Conservation (phyloP, 2,888 invertebrate species). For the Drosophila mercatorum region DNA sequence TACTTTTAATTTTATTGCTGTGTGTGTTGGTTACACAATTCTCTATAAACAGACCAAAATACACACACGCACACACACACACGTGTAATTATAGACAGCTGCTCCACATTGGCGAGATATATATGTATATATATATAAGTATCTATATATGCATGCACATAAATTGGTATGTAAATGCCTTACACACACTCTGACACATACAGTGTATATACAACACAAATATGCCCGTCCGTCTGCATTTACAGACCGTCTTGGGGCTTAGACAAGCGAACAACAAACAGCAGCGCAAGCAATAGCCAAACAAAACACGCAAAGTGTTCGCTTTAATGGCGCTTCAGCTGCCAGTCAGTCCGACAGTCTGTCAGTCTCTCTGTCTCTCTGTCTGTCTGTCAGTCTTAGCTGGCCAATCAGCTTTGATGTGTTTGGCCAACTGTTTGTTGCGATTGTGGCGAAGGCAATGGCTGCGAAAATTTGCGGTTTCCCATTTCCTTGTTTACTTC, state of each 20-base stretch:
- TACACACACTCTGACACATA: not conserved
- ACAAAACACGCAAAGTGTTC: constrained; percentile 53
- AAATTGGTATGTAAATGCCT: constrained; percentile 12
- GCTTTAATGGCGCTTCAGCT: constrained; percentile 40
- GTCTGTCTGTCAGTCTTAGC: constrained; percentile 5
- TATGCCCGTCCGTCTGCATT: constrained; percentile 25
- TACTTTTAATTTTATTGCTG: constrained; percentile 65
- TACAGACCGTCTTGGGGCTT: constrained; percentile 49
- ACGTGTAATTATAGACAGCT: constrained; percentile 71
- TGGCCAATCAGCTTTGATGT: constrained; percentile 34
- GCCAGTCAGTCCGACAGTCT: constrained; percentile 30
- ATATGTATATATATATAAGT: not conserved
- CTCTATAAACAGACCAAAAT: constrained; percentile 57
- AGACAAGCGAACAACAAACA: constrained; percentile 42
- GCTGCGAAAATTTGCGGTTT: constrained; percentile 28
- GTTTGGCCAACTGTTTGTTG: constrained; percentile 36
- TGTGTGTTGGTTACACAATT: constrained; percentile 58
- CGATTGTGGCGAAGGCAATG: constrained; percentile 22
- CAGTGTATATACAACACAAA: constrained; percentile 6
- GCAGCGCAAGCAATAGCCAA: constrained; percentile 34
- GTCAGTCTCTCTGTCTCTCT: constrained; percentile 1
- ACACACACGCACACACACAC: constrained; percentile 41
- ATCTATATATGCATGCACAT: not conserved
- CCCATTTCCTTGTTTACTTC: constrained; percentile 18
- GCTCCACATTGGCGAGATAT: constrained; percentile 62